phyloP scores from a whole-genome alignment of 2,888 invertebrate species.

The Melieria omissa region DNA sequence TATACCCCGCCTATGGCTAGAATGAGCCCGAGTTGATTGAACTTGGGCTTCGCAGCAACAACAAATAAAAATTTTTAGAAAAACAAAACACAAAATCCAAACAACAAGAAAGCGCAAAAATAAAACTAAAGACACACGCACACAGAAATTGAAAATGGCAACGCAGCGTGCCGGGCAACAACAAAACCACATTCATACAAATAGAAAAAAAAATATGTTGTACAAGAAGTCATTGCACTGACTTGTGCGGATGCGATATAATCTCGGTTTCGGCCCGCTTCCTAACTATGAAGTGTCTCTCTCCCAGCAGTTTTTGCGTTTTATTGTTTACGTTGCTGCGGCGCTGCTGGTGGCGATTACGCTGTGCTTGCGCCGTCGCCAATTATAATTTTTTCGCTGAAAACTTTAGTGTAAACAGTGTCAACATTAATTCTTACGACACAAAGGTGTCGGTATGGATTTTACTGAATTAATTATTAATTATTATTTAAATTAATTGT shows the following conservation, averaged over 20 bases:
- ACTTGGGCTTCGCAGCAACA: slow-evolving; percentile 7
- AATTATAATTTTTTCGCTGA: slow-evolving; percentile 53
- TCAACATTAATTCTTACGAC: slow-evolving; percentile 56
- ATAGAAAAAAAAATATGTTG: no score
- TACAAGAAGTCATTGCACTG: slow-evolving; percentile 43
- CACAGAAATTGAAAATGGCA: background rate
- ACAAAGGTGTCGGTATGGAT: slow-evolving; percentile 42
- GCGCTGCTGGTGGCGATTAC: background rate
- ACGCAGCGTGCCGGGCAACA: background rate
- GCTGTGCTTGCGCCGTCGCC: slow-evolving; percentile 42
- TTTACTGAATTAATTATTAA: no score
- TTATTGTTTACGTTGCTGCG: background rate
- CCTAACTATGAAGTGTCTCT: no score
- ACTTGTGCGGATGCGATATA: slow-evolving; percentile 34
- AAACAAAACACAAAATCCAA: no score
- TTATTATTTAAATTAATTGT: no score
- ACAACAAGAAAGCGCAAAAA: no score
- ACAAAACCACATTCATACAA: no score
- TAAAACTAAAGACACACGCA: no score
- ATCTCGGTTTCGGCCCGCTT: slow-evolving; percentile 8
- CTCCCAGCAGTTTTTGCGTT: background rate
- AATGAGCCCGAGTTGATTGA: slow-evolving; percentile 27
- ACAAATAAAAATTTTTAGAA: background rate
- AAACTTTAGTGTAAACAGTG: slow-evolving; percentile 51
- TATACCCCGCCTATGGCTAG: background rate